Evolutionary conservation across 2,888 invertebrate genomes (phyloP).

Genomic region (Agriopis aurantiaria): DNA sequence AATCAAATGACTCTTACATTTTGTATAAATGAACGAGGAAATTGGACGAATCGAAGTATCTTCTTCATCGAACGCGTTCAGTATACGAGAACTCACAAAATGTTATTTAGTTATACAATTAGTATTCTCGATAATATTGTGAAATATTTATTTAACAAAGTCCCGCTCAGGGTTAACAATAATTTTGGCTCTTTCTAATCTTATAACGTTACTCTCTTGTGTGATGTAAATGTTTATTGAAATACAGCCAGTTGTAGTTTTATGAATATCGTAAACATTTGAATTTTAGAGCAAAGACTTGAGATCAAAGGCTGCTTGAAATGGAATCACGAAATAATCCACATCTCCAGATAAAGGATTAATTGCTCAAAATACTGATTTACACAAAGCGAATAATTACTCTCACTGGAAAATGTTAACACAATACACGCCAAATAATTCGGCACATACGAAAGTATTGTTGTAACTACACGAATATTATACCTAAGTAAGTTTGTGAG

Average conservation of each 20-base stretch:
- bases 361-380: background rate
- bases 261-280: background rate
- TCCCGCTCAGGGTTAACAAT: background rate
- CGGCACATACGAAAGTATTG: background rate
- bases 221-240: background rate
- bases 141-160: background rate
- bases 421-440: background rate
- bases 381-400: conserved; percentile 2
- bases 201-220: too few relatives aligned
- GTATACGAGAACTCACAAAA: too few relatives aligned
- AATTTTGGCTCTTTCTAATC: background rate
- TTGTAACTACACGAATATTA: background rate
- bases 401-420: background rate
- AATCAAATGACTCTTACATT: background rate
- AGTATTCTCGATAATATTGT: too few relatives aligned
- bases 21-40: background rate
- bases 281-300: background rate
- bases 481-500: too few relatives aligned
- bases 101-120: too few relatives aligned
- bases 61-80: background rate
- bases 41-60: background rate
- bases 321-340: background rate
- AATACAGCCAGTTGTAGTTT: background rate
- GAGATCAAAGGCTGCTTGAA: background rate
- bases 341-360: background rate